Percentiles rank a stretch among this genome's conserved stretches.
phyloP scores from a whole-genome alignment of 1,140 invertebrate genomes.

The Leptinotarsa texana region DNA sequence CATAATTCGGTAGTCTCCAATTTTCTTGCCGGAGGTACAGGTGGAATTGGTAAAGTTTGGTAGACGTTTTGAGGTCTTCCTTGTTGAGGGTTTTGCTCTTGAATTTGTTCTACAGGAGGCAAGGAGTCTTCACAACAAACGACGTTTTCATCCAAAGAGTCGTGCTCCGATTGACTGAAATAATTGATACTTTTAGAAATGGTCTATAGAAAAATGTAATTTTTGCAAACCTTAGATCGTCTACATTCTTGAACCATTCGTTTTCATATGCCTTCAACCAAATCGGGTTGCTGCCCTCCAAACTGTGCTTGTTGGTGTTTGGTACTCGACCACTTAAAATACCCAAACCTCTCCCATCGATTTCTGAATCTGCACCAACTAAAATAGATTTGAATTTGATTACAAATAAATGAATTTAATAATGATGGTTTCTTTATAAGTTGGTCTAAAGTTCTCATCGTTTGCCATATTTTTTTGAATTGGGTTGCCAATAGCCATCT shows the following conservation, averaged over 20 bases:
- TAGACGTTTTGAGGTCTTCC: constrained; percentile 57
- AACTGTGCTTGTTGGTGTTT: constrained; percentile 92
- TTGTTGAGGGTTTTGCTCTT: constrained; percentile 22
- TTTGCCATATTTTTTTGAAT: no score
- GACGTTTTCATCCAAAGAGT: constrained; percentile 87
- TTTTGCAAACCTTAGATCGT: constrained; percentile 68
- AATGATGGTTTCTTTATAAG: background rate
- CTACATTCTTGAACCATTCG: constrained; percentile 90
- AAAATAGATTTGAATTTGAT: constrained; percentile 33
- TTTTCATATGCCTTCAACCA: constrained; percentile 94
- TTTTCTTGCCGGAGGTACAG: constrained; percentile 72
- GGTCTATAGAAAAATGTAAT: background rate
- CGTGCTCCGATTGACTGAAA: constrained; percentile 73
- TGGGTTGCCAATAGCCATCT: no score
- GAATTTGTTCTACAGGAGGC: constrained; percentile 24
- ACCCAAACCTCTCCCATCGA: constrained; percentile 69
- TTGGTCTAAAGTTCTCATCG: no score
- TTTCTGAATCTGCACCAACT: constrained; percentile 71
- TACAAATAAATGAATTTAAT: background rate
- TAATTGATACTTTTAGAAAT: background rate
- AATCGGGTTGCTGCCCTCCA: constrained; percentile 92
- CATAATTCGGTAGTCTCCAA: constrained; percentile 84
- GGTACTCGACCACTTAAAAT: constrained; percentile 77
- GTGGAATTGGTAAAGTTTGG: constrained; percentile 65
- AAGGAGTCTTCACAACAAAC: constrained; percentile 64